phyloP scores from a whole-genome alignment of 1,140 invertebrate genomes.

The Lerema accius region DNA sequence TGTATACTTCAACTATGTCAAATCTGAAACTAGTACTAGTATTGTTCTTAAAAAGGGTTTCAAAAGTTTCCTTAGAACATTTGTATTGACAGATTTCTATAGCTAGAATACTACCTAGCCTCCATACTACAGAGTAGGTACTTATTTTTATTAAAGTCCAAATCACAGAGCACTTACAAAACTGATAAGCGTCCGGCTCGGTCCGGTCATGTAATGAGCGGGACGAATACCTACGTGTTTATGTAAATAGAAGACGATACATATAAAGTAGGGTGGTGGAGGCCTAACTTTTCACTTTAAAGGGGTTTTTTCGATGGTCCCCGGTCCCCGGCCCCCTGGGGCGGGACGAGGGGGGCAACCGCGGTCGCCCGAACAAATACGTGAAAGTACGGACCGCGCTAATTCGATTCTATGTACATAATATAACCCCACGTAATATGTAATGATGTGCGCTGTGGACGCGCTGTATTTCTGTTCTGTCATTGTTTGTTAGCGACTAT shows the following conservation, averaged over 20 bases:
- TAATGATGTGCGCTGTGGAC: constrained; percentile 17
- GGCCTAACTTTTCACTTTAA: constrained; percentile 66
- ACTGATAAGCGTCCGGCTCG: constrained; percentile 7
- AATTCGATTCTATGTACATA: constrained; percentile 55
- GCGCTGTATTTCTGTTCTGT: neutral
- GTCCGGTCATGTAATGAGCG: constrained; percentile 32
- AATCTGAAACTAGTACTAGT: no score
- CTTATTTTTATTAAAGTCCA: no score
- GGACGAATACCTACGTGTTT: constrained; percentile 37
- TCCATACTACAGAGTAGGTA: no score
- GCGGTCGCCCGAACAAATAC: constrained; percentile 60
- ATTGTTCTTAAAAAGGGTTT: no score
- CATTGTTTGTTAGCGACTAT: no score
- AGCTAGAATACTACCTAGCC: no score
- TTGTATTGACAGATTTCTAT: no score
- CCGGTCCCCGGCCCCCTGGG: constrained; percentile 27
- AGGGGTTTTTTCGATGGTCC: constrained; percentile 59
- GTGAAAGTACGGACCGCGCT: constrained; percentile 51
- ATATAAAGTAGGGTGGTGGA: constrained; percentile 32
- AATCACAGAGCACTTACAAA: constrained; percentile 2
- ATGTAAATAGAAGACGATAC: constrained; percentile 32
- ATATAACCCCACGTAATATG: constrained; percentile 23
- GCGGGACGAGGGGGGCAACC: constrained; percentile 13
- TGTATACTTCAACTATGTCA: no score
- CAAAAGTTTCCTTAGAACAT: no score